Percentiles rank a stretch among this genome's conserved stretches.
Evolutionary conservation across 2,113 vertebrate species (phyloP).

Genomic region (Tragulus kanchil): DNA sequence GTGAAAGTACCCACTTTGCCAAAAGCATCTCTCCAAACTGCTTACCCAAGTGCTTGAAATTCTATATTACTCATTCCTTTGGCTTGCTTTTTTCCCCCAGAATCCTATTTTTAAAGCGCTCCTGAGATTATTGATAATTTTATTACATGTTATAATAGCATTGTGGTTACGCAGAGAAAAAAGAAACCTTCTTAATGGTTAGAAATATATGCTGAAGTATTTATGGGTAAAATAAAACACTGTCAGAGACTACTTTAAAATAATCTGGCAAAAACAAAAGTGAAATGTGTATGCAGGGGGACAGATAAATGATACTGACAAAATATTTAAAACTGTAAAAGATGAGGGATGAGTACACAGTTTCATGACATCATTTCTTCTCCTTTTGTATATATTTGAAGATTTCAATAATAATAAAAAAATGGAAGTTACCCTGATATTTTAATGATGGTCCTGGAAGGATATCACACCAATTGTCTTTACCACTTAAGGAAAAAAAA

Average conservation of each 20-base stretch:
- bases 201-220: slow-evolving; percentile 43
- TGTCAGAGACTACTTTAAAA: slow-evolving; percentile 46
- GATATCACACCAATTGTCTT: slow-evolving; percentile 13
- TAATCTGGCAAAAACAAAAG: slow-evolving; percentile 51
- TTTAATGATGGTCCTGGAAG: slow-evolving; percentile 24
- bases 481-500: slow-evolving; percentile 32
- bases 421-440: neutral
- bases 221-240: slow-evolving; percentile 49
- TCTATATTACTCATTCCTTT: slow-evolving; percentile 72
- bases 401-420: slow-evolving; percentile 14
- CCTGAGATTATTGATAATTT: slow-evolving; percentile 72
- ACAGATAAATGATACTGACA: neutral
- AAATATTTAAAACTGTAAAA: slow-evolving; percentile 61
- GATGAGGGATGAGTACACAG: neutral
- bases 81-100: slow-evolving; percentile 59
- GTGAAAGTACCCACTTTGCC: slow-evolving; percentile 62
- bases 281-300: neutral
- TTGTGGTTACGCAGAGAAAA: slow-evolving; percentile 21
- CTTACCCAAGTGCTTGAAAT: slow-evolving; percentile 49
- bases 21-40: slow-evolving; percentile 59
- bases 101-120: slow-evolving; percentile 78
- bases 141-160: slow-evolving; percentile 65
- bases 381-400: slow-evolving; percentile 44
- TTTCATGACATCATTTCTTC: neutral
- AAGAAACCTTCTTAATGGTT: slow-evolving; percentile 5